Percentiles rank a stretch among this genome's conserved stretches.
Conservation (phyloP, 2,113 vertebrate species). For the Vireo altiloquus region DNA sequence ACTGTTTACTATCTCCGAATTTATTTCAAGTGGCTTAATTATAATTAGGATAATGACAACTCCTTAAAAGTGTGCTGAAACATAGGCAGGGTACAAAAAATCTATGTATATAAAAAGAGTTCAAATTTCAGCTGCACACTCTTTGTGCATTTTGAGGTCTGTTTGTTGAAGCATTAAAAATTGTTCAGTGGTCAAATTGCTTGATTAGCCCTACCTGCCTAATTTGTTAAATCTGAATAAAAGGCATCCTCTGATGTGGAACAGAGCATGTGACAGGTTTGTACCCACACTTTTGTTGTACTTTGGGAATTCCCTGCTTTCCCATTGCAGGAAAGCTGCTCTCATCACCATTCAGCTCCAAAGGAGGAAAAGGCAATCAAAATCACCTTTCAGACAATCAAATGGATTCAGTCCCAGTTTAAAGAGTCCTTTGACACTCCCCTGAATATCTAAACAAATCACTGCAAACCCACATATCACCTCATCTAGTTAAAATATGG, state of each 20-base stretch:
- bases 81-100: neutral
- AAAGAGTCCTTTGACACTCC: neutral
- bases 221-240: conserved; percentile 12
- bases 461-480: neutral
- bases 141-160: neutral
- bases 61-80: neutral
- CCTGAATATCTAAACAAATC: neutral
- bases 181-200: conserved; percentile 1
- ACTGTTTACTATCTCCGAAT: neutral
- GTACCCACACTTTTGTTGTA: neutral
- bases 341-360: neutral
- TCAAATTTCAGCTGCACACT: neutral
- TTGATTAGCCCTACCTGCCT: neutral
- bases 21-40: conserved; percentile 32
- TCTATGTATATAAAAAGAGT: neutral
- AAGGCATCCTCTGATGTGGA: conserved; percentile 9
- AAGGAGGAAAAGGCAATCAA: neutral
- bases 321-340: neutral
- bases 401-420: neutral
- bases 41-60: conserved; percentile 45
- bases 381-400: neutral
- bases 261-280: neutral
- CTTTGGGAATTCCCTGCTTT: neutral
- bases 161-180: conserved; percentile 8
- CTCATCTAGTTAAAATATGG: conserved; percentile 33